phyloP scores from a whole-genome alignment of 2,888 invertebrate species.

The Acrobasis suavella region DNA sequence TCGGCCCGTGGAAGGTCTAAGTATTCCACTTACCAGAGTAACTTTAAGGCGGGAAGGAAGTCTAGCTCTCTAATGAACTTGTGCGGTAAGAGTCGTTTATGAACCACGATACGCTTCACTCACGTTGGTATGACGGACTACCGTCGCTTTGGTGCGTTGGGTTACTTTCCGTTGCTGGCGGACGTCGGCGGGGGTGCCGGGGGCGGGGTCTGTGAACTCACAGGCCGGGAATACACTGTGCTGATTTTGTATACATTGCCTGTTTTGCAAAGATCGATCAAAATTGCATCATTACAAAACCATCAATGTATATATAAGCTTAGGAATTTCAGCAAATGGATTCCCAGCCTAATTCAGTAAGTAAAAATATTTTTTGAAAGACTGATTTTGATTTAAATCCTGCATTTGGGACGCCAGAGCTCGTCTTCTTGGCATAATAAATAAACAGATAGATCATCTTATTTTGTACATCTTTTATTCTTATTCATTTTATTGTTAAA shows the following conservation, averaged over 20 bases:
- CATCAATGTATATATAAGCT: too few relatives aligned
- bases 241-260: too few relatives aligned
- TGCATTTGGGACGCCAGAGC: too few relatives aligned
- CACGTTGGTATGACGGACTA: constrained; percentile 61
- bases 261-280: too few relatives aligned
- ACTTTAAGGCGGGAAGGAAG: constrained; percentile 94
- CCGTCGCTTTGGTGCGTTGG: constrained; percentile 75
- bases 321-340: too few relatives aligned
- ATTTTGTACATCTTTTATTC: background rate
- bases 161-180: constrained; percentile 63
- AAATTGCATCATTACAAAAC: too few relatives aligned
- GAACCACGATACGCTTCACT: constrained; percentile 67
- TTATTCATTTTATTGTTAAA: background rate
- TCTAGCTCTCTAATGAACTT: constrained; percentile 97
- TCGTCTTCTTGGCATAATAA: too few relatives aligned
- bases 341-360: too few relatives aligned
- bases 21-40: constrained; percentile 91
- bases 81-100: constrained; percentile 91
- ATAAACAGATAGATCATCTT: background rate
- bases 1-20: constrained; percentile 92
- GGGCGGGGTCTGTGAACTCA: constrained; percentile 2
- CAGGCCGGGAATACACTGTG: too few relatives aligned
- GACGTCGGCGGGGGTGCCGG: constrained; percentile 24
- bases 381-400: too few relatives aligned
- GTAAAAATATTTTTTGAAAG: too few relatives aligned